Base-by-base conservation (phyloP, 2,888 invertebrate genomes). In the Chironomus tentans region DNA sequence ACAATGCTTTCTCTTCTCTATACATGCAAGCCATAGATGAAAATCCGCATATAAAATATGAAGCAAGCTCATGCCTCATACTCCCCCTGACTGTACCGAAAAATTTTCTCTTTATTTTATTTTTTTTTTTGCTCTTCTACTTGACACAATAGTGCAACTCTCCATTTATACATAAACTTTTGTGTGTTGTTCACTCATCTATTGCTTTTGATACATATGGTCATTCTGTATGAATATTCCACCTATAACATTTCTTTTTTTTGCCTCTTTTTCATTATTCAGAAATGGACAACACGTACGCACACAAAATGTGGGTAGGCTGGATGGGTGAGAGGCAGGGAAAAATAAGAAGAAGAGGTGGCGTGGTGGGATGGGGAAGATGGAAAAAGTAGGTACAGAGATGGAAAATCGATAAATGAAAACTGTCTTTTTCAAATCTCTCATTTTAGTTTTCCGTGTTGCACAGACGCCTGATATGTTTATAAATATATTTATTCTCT, bases 351-450 rank as follows among this genome's bases (percentile, higher is more conserved):
- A 21, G 24, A 22, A 47, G 47, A 48, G 18, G n/a, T n/a, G n/a
- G n/a, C n/a, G n/a, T n/a, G n/a, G n/a, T n/a, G n/a, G n/a, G n/a
- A n/a, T 38, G 38, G 38, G 38, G 38, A 38, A 38, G 38, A 38
- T 38, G 38, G 38, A 38, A 38, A 70, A 15, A 65, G 65, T 24
- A 65, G 24, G 65, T 65, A 65, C 15, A 56, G 65, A 65, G 22
- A 65, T 71, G 71, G 48, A 71, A 71, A 71, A 71, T 71, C 71
- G 71, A 71, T 71, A 71, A 71, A 71, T 71, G 71, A 71, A 71
- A 71, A 71, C 71, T 71, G 71, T 71, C 71, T 71, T 71, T 71
- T 71, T 71, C 71, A 71, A 71, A 71, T 71, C 71, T 71, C 71
- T 71, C 71, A 48, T 38, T 68, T 68, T 68, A 65, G 65, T 65